These are phyloP conservation scores for Callionymus lyra DNA, from an alignment of 2,113 vertebrate species.

Conservation along the genomic window DNA sequence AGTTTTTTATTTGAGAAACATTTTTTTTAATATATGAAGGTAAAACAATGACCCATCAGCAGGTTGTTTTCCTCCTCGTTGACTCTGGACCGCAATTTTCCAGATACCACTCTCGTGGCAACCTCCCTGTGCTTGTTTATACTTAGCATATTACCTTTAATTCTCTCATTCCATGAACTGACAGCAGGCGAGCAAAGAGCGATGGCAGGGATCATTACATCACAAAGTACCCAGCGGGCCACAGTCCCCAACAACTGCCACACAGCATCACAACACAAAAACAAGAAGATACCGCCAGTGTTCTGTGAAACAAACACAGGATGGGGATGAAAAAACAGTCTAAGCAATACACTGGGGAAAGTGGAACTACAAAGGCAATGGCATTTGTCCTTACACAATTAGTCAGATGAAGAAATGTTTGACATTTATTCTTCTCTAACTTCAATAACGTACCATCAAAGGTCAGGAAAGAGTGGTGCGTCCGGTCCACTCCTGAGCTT, in stretches of 20 bases:
- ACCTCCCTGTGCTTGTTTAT: constrained; percentile 13
- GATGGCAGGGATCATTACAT: constrained; percentile 57
- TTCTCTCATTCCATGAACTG: constrained; percentile 22
- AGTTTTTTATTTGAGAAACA: too few relatives aligned
- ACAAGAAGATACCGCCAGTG: constrained; percentile 21
- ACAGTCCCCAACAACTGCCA: constrained; percentile 61
- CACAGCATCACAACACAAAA: constrained; percentile 43
- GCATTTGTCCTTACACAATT: too few relatives aligned
- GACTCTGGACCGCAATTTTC: constrained; percentile 1
- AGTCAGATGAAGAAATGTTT: too few relatives aligned
- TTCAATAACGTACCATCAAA: too few relatives aligned
- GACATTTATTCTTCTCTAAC: too few relatives aligned
- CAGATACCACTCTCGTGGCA: constrained; percentile 11
- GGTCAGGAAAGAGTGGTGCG: too few relatives aligned
- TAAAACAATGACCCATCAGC: neutral
- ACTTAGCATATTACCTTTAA: constrained; percentile 31
- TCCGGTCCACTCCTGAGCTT: too few relatives aligned
- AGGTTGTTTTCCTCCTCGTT: constrained; percentile 9
- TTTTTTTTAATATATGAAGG: too few relatives aligned
- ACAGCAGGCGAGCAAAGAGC: constrained; percentile 43
- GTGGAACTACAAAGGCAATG: too few relatives aligned
- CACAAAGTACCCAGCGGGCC: constrained; percentile 47
- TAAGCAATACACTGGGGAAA: too few relatives aligned
- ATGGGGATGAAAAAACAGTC: too few relatives aligned
- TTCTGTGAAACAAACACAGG: too few relatives aligned